These are phyloP conservation scores for Napeogenes sylphis DNA, from an alignment of 2,888 invertebrate genomes.

Conservation along the genomic window DNA sequence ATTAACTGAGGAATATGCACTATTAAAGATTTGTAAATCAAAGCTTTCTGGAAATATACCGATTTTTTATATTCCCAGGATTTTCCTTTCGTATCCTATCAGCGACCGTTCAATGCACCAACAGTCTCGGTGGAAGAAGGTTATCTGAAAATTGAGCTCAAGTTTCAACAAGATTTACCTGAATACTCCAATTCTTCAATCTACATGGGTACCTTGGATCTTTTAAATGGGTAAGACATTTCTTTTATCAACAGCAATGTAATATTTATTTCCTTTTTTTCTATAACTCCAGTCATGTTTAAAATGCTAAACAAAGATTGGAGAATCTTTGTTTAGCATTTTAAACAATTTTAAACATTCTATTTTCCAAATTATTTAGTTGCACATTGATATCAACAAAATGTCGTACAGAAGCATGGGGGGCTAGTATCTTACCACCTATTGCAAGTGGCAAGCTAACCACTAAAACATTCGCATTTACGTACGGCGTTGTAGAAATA, in stretches of 20 bases:
- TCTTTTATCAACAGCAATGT: neutral
- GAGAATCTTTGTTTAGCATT: neutral
- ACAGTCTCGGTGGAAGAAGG: conserved; percentile 45
- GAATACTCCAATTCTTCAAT: conserved; percentile 49
- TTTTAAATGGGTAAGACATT: conserved; percentile 49
- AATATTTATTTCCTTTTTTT: neutral
- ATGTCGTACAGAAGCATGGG: conserved; percentile 30
- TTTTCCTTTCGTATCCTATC: conserved; percentile 61
- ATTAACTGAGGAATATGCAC: too few relatives aligned
- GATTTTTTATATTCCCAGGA: conserved; percentile 41
- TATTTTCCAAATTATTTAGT: conserved; percentile 32
- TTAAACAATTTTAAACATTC: neutral
- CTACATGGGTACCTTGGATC: conserved; percentile 46
- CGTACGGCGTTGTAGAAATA: conserved; percentile 82
- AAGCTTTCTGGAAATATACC: too few relatives aligned
- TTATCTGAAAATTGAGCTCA: conserved; percentile 48
- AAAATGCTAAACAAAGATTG: too few relatives aligned
- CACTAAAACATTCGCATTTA: conserved; percentile 81
- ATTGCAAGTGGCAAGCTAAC: conserved; percentile 80
- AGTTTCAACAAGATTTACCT: conserved; percentile 45
- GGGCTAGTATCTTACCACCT: conserved; percentile 80
- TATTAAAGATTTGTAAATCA: too few relatives aligned
- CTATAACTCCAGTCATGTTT: neutral
- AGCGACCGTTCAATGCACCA: conserved; percentile 40
- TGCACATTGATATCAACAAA: conserved; percentile 51